Evolutionary conservation across 2,888 invertebrate genomes (phyloP), one percentile per base, ranked within the genome.

Genomic region (Fragum sueziense): DNA sequence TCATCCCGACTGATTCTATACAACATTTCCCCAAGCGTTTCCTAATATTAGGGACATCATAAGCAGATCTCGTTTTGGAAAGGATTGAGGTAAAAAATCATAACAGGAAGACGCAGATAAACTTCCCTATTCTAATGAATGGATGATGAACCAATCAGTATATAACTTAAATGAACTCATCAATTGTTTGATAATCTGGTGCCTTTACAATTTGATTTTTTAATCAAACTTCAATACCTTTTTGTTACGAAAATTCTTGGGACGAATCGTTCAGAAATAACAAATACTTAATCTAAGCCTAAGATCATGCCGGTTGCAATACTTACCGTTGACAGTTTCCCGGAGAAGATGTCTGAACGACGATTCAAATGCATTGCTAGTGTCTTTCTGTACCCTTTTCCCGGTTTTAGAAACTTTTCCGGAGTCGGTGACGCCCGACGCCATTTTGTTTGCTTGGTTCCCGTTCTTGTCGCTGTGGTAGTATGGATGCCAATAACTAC

Each of bases 401-500:
- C 65, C 65, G 0, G 65, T 65, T 65, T 65, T 65, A 41, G 65
- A 41, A 14, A 65, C 65, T 20, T 31, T 65, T 25, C 65, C 65
- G 65, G 65, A 41, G 17, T 11, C 22, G n/a, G n/a, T 34, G 14
- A 34, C 37, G 14, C 31, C 31, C 11, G 65, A 14, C 41, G 65
- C 65, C 65, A 65, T 65, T 9, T 65, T 62, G 62, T 20, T 14
- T 33, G 2, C 6, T 22, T 37, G 65, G 65, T 65, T 14, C 65
- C 65, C 25, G n/a, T n/a, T n/a, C n/a, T n/a, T n/a, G n/a, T n/a
- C n/a, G n/a, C n/a, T n/a, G n/a, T n/a, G n/a, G n/a, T n/a, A n/a
- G n/a, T n/a, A n/a, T n/a, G n/a, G n/a, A n/a, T n/a, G n/a, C n/a
- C n/a, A n/a, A n/a, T n/a, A n/a, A n/a, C n/a, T n/a, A n/a, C n/a